A percentile compares a stretch with the other conserved stretches of the same genome.
Conservation (phyloP, 2,888 invertebrate species). For the Nephrotoma guestfalica region DNA sequence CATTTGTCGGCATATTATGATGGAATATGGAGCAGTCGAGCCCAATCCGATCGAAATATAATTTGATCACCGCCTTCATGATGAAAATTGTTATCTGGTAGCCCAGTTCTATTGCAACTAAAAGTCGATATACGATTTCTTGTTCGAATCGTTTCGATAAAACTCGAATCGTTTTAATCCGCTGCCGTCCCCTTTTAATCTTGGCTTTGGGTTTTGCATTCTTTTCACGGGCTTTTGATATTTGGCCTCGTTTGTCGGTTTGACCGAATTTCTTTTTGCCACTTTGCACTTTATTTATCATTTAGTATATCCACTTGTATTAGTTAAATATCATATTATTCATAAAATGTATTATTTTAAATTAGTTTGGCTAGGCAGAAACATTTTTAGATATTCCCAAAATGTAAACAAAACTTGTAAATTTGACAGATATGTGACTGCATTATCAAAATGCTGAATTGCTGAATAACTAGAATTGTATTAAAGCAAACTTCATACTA, state of each 20-base stretch:
- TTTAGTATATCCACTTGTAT: background rate
- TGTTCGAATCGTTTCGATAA: background rate
- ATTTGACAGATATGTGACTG: background rate
- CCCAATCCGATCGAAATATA: background rate
- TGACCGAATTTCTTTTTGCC: background rate
- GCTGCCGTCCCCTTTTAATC: background rate
- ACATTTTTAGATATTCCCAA: background rate
- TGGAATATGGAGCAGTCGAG: background rate
- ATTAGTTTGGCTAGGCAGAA: background rate
- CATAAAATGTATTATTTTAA: background rate
- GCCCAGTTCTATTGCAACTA: background rate
- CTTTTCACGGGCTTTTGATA: background rate
- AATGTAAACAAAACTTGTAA: background rate
- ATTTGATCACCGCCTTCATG: background rate
- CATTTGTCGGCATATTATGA: background rate
- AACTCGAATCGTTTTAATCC: background rate
- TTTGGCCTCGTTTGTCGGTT: background rate
- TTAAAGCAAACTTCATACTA: background rate
- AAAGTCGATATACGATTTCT: background rate
- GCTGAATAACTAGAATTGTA: background rate
- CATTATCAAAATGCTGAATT: background rate
- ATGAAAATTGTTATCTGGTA: background rate
- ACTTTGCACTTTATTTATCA: background rate
- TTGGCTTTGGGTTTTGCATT: background rate
- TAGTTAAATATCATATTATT: no score